Base-by-base conservation (phyloP, 1,140 invertebrate species). In the Ectropis grisescens region DNA sequence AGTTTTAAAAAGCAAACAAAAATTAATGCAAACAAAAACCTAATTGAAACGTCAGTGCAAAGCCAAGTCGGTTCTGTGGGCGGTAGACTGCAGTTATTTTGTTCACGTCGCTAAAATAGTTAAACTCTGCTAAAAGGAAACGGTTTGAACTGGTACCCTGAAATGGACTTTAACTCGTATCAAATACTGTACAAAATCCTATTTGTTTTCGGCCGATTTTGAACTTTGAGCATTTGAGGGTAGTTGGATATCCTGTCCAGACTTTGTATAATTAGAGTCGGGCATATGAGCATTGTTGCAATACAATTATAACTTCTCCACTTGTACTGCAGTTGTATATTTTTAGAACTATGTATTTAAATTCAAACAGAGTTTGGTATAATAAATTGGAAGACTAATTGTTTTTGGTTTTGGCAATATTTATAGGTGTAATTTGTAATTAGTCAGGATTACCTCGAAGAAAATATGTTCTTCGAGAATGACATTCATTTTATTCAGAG, bases 41-140 rank as follows among this genome's bases (percentile, higher is more conserved):
- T 64, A 65, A 75, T 71, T 66, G 68, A 71, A 67, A 68, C 51
- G 60, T 64, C 58, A 61, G 38, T 52, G 54, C 52, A 44, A 55
- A 61, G 52, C 59, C 59, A 54, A 75, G 24, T 26, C 41, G 34
- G 37, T 45, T 47, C 55, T 47, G 59, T 65, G 53, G 58, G 55
- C 52, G 55, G 51, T 47, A 46, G 52, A 46, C 35, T 67, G 58
- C 52, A 62, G 27, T 64, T 65, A 58, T 65, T 69, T 65, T 69
- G 69, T 69, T 65, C 62, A 52, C 59, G 57, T 44, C 42, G 36
- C 49, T 56, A 49, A 46, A 53, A 59, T 52, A 59, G 43, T 47
- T 45, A 48, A 51, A 52, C 56, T 58, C 39, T n/a, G n/a, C n/a
- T n/a, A n/a, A n/a, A n/a, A n/a, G n/a, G n/a, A n/a, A n/a, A n/a